Base-by-base conservation (phyloP, 2,888 invertebrate species). In the Pristionchus maxplancki region DNA sequence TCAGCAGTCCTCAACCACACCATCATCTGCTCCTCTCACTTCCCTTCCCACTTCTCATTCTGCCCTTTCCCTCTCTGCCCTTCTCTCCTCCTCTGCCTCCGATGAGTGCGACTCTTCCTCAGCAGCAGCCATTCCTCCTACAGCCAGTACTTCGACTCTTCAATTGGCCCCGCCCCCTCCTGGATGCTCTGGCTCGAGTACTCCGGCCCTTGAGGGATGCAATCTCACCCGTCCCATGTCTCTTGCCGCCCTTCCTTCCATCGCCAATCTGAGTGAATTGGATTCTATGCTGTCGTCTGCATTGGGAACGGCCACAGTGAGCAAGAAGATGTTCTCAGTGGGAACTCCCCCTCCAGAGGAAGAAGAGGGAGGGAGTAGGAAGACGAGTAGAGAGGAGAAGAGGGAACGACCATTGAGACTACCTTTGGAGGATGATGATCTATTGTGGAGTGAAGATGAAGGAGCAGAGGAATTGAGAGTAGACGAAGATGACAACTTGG, bases 311-410 rank as follows among this genome's bases (percentile, higher is more conserved):
- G 71, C 58, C 3, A 74, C 50, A 11, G 34, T 28, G 62, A 48
- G n/a, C 28, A 67, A 62, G 85, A 67, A 62, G 85, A 53, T 87
- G 34, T 87, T 87, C 53, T 74, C 31, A 31, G 74, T 87, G 8
- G 87, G 87, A 0, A 87, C 87, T 48, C 87, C 87, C 24, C 87
- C 87, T 50, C 50, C 71, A 24, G 87, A 87, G 28, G 85, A 85
- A 40, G 85, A 85, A 34, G 53, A 53, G 34, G 82, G 53, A 34
- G n/a, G 3, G 0, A 85, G 78, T 78, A 78, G 78, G 28, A 78
- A 78, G 78, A 78, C n/a, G 5, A 78, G 78, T 78, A 31, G 78
- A 78, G 78, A 78, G 8, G 34, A 67, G 28, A 31, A 67, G 31
- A 67, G 15, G 31, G 67, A 28, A 44, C 48, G 50, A 31, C 15